Evolutionary conservation across 2,797 vertebrate genomes (phyloP).

Genomic region (Podarcis siculus): DNA sequence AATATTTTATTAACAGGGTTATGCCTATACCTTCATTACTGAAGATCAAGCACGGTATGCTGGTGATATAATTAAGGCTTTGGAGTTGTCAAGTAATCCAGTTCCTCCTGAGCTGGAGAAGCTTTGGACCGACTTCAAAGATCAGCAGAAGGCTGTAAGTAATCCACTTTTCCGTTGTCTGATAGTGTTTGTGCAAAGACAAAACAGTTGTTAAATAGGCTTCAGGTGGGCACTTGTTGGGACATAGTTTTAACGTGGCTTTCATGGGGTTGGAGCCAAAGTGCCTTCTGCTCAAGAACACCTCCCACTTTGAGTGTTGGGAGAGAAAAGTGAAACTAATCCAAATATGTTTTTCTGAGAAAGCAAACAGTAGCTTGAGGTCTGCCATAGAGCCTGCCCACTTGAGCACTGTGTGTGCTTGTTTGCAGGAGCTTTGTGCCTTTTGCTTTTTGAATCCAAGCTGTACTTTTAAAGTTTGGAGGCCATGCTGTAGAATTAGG

Average conservation of each 20-base stretch:
- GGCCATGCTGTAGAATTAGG: neutral
- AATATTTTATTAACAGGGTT: conserved; percentile 82
- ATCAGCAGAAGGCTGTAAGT: conserved; percentile 96
- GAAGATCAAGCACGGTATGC: conserved; percentile 94
- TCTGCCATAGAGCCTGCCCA: neutral
- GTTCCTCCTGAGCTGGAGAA: conserved; percentile 92
- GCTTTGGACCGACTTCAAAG: conserved; percentile 95
- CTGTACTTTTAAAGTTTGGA: neutral
- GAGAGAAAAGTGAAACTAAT: neutral
- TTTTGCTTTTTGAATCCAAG: neutral
- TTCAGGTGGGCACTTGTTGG: neutral
- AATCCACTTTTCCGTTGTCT: conserved; percentile 41
- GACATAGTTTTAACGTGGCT: neutral
- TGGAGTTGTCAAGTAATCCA: conserved; percentile 90
- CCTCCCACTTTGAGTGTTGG: neutral
- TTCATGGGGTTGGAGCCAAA: neutral
- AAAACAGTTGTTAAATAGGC: neutral
- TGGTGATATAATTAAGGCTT: conserved; percentile 97
- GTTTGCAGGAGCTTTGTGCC: too few relatives aligned
- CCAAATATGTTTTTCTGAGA: neutral
- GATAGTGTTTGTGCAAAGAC: neutral
- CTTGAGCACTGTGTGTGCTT: neutral
- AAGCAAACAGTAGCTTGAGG: too few relatives aligned
- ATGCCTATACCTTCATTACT: conserved; percentile 96
- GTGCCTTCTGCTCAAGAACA: neutral